Evolutionary conservation across 2,113 vertebrate species (phyloP), one percentile per base, ranked within the genome.

Genomic region (Bos javanicus): DNA sequence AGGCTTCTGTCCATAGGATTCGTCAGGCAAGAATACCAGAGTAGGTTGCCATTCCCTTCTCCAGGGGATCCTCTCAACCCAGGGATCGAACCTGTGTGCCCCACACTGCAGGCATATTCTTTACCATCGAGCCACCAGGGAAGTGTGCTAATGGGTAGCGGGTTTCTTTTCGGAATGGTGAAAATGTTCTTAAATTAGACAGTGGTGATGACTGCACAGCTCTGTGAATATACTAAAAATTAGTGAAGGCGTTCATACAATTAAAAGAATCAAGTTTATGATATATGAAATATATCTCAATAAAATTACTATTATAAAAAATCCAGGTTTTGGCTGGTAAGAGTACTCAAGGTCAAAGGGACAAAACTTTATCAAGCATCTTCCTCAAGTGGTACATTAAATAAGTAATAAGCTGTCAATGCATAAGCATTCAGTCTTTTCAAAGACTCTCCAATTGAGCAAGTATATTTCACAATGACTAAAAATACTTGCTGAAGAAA

Each of bases 401-500:
- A 59, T 81, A 93, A 50, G 50, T n/a, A 97, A 96, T 96, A 96
- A 87, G 86, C 36, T 87, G 56, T 94, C 76, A 91, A 74, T 39
- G 71, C 39, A 97, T 56, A 98, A 71, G 81, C 67, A 95, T 91
- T 97, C 48, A 74, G 36, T 93, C 52, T 94, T 87, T 85, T 74
- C 80, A 96, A 96, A 67, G 60, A 91, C 57, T 90, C 43, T 85
- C 87, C 64, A 96, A 48, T 92, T 87, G 67, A 92, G 39, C 50
- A 90, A 48, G 7, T 86, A 74, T 91, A 97, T 88, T 97, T 97
- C 57, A 95, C 76, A 97, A 52, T 81, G 93, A 98, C 48, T 95
- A 80, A 96, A 98, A 96, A 93, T 88, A 95, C 28, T 85, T 52
- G 39, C 52, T 52, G 54, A 94, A 96, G 54, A 91, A 94, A 96